Evolutionary conservation across 1,140 invertebrate genomes (phyloP).

Genomic region (Drosophila nikananu): DNA sequence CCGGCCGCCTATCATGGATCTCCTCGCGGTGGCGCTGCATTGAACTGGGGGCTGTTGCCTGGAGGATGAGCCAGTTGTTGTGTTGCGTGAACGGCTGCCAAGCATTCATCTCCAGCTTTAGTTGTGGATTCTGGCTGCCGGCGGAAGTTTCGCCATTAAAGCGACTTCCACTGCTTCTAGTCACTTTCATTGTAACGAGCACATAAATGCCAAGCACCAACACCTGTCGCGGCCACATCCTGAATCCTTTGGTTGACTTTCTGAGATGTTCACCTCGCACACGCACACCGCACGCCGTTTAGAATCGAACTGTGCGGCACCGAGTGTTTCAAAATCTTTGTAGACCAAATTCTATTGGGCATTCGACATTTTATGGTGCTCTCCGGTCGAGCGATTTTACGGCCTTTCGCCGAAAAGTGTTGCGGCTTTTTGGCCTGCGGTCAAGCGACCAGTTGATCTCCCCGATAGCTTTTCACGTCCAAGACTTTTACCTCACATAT

Average conservation of each 20-base stretch:
- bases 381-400: conserved; percentile 72
- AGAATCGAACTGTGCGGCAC: conserved; percentile 67
- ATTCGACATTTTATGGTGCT: conserved; percentile 75
- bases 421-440: conserved; percentile 45
- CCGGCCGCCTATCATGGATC: conserved; percentile 15
- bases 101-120: conserved; percentile 62
- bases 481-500: conserved; percentile 44
- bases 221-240: conserved; percentile 64
- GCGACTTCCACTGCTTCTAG: conserved; percentile 36
- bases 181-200: conserved; percentile 41
- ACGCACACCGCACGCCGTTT: conserved; percentile 58
- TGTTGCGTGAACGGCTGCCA: conserved; percentile 69
- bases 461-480: conserved; percentile 39
- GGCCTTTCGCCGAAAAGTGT: conserved; percentile 77
- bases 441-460: conserved; percentile 38
- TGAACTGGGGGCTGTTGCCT: conserved; percentile 69
- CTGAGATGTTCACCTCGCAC: conserved; percentile 22
- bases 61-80: conserved; percentile 79
- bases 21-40: conserved; percentile 36
- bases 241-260: conserved; percentile 15
- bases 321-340: conserved; percentile 37
- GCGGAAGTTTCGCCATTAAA: conserved; percentile 70
- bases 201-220: conserved; percentile 48
- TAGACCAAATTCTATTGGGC: conserved; percentile 60
- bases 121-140: conserved; percentile 41